Conservation (phyloP, 1,140 invertebrate genomes). For the Temnothorax longispinosus region DNA sequence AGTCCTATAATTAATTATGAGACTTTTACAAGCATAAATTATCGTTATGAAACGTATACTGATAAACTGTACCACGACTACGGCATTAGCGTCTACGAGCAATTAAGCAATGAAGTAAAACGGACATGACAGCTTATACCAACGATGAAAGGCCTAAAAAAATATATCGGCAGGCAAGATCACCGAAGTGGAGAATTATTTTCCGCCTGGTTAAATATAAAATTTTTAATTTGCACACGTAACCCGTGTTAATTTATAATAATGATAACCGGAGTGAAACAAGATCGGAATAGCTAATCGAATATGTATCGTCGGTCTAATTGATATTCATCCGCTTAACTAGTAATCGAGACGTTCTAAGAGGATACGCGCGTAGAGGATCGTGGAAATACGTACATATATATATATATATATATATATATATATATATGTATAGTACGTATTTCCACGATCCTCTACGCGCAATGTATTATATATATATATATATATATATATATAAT, state of each 20-base stretch:
- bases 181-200: background rate
- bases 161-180: background rate
- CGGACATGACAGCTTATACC: slow-evolving; percentile 41
- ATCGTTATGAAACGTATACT: slow-evolving; percentile 37
- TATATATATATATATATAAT: background rate
- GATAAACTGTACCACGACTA: slow-evolving; percentile 40
- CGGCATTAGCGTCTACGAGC: slow-evolving; percentile 28
- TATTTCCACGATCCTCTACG: no score
- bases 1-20: slow-evolving; percentile 39
- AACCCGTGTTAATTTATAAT: slow-evolving; percentile 21
- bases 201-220: slow-evolving; percentile 18
- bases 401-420: no score
- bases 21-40: slow-evolving; percentile 41
- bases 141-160: slow-evolving; percentile 26
- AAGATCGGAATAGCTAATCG: slow-evolving; percentile 11
- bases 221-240: background rate
- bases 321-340: slow-evolving; percentile 12
- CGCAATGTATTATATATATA: no score
- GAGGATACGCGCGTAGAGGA: background rate
- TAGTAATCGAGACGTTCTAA: background rate
- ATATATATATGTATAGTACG: no score
- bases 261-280: background rate
- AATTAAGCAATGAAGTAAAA: slow-evolving; percentile 44
- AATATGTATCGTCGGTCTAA: slow-evolving; percentile 28
- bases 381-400: background rate